Evolutionary conservation across 2,797 vertebrate genomes (phyloP).

Genomic region (Diglossa cyanea): DNA sequence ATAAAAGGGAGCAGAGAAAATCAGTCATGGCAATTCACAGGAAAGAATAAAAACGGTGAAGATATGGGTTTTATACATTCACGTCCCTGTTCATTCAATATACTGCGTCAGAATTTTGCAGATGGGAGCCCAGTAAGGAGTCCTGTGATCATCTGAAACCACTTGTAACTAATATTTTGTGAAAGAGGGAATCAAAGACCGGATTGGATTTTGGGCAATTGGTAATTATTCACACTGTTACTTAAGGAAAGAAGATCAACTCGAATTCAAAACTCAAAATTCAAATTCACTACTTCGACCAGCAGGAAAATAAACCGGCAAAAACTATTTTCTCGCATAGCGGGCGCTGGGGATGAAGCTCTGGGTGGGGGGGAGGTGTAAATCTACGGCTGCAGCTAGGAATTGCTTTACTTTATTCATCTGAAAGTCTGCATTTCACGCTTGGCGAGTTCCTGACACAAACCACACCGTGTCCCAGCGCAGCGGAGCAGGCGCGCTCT

Average conservation of each 20-base stretch:
- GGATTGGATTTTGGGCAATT: neutral
- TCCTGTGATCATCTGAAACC: neutral
- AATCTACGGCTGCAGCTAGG: neutral
- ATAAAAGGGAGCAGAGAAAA: neutral
- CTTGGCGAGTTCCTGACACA: neutral
- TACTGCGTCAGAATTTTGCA: neutral
- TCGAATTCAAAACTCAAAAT: too few relatives aligned
- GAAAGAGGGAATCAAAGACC: neutral
- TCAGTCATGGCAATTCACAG: neutral
- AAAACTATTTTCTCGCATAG: neutral
- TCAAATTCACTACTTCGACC: neutral
- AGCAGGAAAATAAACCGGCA: neutral
- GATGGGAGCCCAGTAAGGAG: neutral
- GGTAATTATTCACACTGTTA: neutral
- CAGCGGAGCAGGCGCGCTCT: accelerated
- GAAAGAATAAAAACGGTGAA: neutral
- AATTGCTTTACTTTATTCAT: neutral
- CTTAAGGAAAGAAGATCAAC: neutral
- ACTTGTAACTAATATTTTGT: neutral
- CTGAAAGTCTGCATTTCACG: neutral
- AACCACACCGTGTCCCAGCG: accelerated
- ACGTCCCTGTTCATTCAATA: neutral
- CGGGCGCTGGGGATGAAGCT: neutral
- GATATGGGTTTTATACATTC: neutral
- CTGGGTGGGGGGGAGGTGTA: accelerated